Conservation (phyloP, 1,140 invertebrate species). For the Bicyclus anynana region DNA sequence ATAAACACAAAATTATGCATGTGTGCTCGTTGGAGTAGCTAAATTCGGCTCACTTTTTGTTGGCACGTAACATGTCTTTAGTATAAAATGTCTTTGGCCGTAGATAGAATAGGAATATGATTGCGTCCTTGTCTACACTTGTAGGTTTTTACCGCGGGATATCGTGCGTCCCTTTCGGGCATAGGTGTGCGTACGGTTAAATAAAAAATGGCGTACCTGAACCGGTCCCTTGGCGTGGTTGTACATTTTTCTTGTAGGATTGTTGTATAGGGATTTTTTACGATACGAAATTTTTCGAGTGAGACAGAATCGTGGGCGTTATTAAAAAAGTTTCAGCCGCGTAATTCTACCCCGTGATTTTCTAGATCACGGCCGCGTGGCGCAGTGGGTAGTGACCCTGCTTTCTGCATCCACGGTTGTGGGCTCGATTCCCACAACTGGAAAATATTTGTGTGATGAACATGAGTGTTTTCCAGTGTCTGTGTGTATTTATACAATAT, state of each 20-base stretch:
- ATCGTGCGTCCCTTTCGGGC: conserved; percentile 50
- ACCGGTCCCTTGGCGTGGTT: conserved; percentile 69
- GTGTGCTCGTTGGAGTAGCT: too few relatives aligned
- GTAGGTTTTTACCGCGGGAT: conserved; percentile 39
- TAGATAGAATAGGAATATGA: conserved; percentile 38
- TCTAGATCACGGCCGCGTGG: too few relatives aligned
- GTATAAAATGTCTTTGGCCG: too few relatives aligned
- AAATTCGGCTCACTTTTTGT: too few relatives aligned
- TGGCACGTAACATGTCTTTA: too few relatives aligned
- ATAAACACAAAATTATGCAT: too few relatives aligned
- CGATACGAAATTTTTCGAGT: conserved; percentile 69
- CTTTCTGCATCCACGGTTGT: too few relatives aligned
- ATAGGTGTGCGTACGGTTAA: conserved; percentile 68
- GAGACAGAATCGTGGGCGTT: conserved; percentile 63
- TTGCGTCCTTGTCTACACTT: conserved; percentile 39
- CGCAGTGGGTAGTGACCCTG: too few relatives aligned
- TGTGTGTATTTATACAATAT: too few relatives aligned
- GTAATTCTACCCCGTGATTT: conserved; percentile 57
- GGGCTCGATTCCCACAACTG: too few relatives aligned
- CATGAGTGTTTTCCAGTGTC: too few relatives aligned
- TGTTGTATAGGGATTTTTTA: conserved; percentile 57
- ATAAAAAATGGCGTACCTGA: conserved; percentile 73
- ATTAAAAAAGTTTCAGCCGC: conserved; percentile 70
- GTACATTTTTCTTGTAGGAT: conserved; percentile 66
- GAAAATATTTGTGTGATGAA: too few relatives aligned